phyloP scores from a whole-genome alignment of 2,888 invertebrate species.

The Dasysyrphus tricinctus region DNA sequence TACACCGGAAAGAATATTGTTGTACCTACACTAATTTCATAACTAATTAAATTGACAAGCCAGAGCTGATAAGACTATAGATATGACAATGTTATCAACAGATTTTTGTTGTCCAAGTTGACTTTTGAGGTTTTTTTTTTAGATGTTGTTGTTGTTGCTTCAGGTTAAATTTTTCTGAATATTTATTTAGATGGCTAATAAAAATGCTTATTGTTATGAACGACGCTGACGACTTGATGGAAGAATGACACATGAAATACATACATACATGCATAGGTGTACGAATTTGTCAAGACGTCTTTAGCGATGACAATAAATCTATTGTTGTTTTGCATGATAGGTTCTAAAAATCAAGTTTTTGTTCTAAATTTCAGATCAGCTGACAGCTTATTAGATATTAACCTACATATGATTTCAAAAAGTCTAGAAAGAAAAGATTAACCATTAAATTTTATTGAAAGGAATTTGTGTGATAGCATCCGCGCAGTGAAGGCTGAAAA shows the following conservation, averaged over 20 bases:
- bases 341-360: too few relatives aligned
- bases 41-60: constrained; percentile 2
- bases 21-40: neutral
- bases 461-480: too few relatives aligned
- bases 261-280: too few relatives aligned
- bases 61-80: neutral
- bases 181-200: neutral
- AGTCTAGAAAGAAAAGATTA: too few relatives aligned
- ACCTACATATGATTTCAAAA: too few relatives aligned
- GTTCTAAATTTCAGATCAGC: too few relatives aligned
- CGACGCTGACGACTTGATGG: neutral
- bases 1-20: neutral
- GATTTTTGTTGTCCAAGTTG: constrained; percentile 4
- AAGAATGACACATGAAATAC: neutral
- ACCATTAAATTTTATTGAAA: too few relatives aligned
- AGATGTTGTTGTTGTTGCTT: neutral
- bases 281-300: too few relatives aligned
- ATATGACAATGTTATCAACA: constrained; percentile 5
- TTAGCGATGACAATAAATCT: too few relatives aligned
- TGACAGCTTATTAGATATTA: too few relatives aligned
- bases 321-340: too few relatives aligned
- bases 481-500: too few relatives aligned
- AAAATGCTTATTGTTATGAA: neutral
- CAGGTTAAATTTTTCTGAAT: neutral
- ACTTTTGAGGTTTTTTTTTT: neutral